Base-by-base conservation (phyloP, 2,113 vertebrate genomes). In the Xenopus laevis region DNA sequence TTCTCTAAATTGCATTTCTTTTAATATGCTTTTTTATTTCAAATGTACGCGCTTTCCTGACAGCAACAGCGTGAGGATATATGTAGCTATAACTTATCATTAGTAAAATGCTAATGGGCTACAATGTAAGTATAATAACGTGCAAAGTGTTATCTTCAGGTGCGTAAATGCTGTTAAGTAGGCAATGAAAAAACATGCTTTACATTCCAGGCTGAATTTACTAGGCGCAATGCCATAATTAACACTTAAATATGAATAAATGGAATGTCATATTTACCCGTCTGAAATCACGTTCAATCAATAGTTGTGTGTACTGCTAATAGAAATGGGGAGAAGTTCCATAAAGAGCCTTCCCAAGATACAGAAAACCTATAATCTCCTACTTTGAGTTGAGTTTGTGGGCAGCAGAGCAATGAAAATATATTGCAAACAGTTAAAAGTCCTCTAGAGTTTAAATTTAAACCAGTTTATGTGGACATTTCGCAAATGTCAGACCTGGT, bases 351-450 rank as follows among this genome's bases (percentile, higher is more conserved):
- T 13, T 60, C 58, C 18, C 58, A 60, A 60, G 21, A 23, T 13
- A 21, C 8, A 58, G 71, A 78, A 75, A 84, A 23, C 23, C 20
- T 81, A 60, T 27, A 23, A 21, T 60, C 20, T 23, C 7, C 8
- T 60, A 60, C 50, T 71, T 63, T 79, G 65, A 77, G 47, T 64
- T 71, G 83, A 60, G 21, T 76, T 83, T 68, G 23, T 50, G 53
- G 71, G 69, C 61, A 76, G 65, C 63, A 79, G 13, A 17, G 18
- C n/a, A 72, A 82, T 57, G 79, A 55, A 30, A 79, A 71, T 52
- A 8, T 52, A 72, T 0, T 17, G 7, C 11, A 21, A 7, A 66
- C 30, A 62, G 10, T 1, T 79, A 20, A 77, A 23, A 65, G 58
- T 60, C 58, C 58, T 60, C 10, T 2, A 12, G 58, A 60, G 58